These are phyloP conservation scores for Lagorchestes hirsutus DNA, from an alignment of 2,797 vertebrate species.

Conservation along the genomic window DNA sequence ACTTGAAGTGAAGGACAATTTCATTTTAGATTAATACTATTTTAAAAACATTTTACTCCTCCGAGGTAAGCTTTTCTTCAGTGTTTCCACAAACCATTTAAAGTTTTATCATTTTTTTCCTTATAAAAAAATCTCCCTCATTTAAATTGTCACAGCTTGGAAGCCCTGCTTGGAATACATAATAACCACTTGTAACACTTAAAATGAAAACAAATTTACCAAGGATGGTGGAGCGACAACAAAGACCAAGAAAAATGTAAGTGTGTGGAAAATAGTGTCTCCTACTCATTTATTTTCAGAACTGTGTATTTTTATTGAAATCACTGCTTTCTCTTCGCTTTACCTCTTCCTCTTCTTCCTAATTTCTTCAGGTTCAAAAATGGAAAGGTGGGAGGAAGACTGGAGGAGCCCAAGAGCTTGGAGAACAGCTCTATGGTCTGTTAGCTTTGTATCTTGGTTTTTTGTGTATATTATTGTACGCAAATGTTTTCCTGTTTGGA, in stretches of 20 bases:
- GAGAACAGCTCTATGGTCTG: slow-evolving; percentile 8
- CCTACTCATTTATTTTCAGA: slow-evolving; percentile 69
- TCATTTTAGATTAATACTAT: slow-evolving; percentile 79
- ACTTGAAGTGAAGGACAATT: slow-evolving; percentile 73
- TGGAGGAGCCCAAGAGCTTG: background rate
- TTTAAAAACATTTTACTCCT: slow-evolving; percentile 75
- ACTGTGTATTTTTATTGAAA: slow-evolving; percentile 72
- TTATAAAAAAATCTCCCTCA: slow-evolving; percentile 76
- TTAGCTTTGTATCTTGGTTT: slow-evolving; percentile 7
- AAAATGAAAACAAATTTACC: slow-evolving; percentile 84
- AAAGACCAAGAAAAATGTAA: slow-evolving; percentile 77
- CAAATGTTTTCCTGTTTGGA: background rate
- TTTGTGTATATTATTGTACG: background rate
- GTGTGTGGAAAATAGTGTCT: slow-evolving; percentile 72
- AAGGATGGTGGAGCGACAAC: slow-evolving; percentile 76
- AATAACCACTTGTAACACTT: slow-evolving; percentile 83
- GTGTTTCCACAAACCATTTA: slow-evolving; percentile 83
- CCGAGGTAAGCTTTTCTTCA: slow-evolving; percentile 76
- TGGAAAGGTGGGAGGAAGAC: slow-evolving; percentile 48
- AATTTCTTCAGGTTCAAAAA: slow-evolving; percentile 26
- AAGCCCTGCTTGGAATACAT: slow-evolving; percentile 84
- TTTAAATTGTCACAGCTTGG: slow-evolving; percentile 85
- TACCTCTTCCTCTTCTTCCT: slow-evolving; percentile 65
- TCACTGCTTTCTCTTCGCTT: slow-evolving; percentile 47
- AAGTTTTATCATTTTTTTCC: slow-evolving; percentile 82